Evolutionary conservation across 2,888 invertebrate genomes (phyloP), one percentile per base, ranked within the genome.

Genomic region (Latheticus oryzae): DNA sequence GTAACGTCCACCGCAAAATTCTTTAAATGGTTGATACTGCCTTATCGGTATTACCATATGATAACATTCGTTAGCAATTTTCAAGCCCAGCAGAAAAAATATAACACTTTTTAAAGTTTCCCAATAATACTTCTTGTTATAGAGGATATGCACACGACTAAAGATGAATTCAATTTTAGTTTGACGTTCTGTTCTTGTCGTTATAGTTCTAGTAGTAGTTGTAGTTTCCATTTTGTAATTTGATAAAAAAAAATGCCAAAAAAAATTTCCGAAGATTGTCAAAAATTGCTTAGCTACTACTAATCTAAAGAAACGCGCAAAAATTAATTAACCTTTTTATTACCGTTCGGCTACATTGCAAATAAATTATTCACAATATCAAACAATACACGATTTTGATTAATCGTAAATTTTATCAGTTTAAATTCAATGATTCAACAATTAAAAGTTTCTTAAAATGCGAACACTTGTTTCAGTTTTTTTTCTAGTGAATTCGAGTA

Each of bases 71-170:
- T 58, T 52, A 4, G 66, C 54, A n/a, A 67, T 11, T 58, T 70
- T 68, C 7, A 71, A 19, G 2, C 64, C 66, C 32, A 71, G 12
- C 15, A 67, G 4, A 48, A 71, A 70, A 12, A 69, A 30, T 5
- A 62, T 30, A 1, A 62, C 43, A 8, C 63, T 61, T 16, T 55
- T 62, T 8, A 65, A 4, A 3, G 63, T 28, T 24, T 64, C 54
- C 62, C 61, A 62, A 9, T 58, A 47, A 45, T 60, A 65, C 19
- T 57, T 54, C 30, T 63, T 33, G 11, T 63, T 62, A 52, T 60
- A 63, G 21, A 64, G 15, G 17, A 24, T 8, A 7, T 45, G 38
- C 11, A 43, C 23, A 1, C 15, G 23, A 8, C 11, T 32, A 2
- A 19, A 15, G n/a, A 52, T n/a, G 8, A 42, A 45, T 17, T 40